Base-by-base conservation (phyloP, 2,797 vertebrate species). In the Coendou prehensilis region DNA sequence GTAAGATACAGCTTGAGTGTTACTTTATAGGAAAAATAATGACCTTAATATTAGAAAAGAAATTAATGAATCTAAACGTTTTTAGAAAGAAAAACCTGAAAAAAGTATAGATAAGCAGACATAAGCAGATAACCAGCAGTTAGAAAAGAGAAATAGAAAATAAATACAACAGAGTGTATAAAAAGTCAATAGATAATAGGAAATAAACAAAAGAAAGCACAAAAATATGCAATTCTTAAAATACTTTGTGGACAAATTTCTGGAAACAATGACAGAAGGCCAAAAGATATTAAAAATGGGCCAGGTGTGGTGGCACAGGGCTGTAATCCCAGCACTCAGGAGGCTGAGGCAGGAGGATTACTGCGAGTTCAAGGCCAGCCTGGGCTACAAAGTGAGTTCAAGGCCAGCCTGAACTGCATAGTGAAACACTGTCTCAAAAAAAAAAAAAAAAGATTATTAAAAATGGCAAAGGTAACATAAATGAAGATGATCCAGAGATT, bases 21-120 rank as follows among this genome's bases (percentile, higher is more conserved):
- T 82, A 89, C 73, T n/a, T 79, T 89, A 80, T 57, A 86, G 80
- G 10, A 11, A 89, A 86, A 95, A 81, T 75, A 88, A 91, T 90
- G 59, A 87, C 41, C 26, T 67, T 87, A 89, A 86, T 73, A 50
- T 56, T 50, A 81, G 63, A 93, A 93, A 95, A 96, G 7, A 93
- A 82, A 81, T 86, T 91, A 94, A 75, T 86, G 54, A 75, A 83
- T 3, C 41, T 87, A 79, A 84, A 94, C 56, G 85, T 64, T 83
- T 91, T 67, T 26, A 75, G 30, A 71, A 67, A 94, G 30, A 79
- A 75, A 1, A 69, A 71, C 23, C 13, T 47, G 26, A 75, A 47
- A 73, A 47, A 47, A 22, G 23, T 47, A 15, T 13, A 41, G 33
- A 18, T 81, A 93, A 67, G 26, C 56, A 87, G 22, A 94, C 84